phyloP scores from a whole-genome alignment of 2,888 invertebrate species.

The Tetragonisca angustula region DNA sequence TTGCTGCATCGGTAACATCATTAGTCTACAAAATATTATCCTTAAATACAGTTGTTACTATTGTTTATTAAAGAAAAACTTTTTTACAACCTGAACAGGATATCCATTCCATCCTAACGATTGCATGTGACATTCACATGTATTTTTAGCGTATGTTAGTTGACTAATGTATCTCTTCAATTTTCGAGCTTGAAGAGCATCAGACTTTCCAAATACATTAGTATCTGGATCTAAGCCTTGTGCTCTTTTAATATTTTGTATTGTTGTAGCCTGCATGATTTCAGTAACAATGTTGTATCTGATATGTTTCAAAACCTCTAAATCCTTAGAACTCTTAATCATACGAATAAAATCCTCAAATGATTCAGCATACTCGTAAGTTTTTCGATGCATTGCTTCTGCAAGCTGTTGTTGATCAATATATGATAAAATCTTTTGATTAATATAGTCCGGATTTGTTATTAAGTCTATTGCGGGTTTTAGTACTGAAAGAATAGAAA shows the following conservation, averaged over 20 bases:
- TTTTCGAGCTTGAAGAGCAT: conserved; percentile 91
- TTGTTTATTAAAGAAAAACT: conserved; percentile 49
- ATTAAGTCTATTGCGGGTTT: conserved; percentile 93
- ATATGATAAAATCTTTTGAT: conserved; percentile 93
- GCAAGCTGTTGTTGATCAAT: conserved; percentile 92
- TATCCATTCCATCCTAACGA: conserved; percentile 91
- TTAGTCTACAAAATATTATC: conserved; percentile 74
- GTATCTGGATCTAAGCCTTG: conserved; percentile 90
- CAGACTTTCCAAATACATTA: conserved; percentile 88
- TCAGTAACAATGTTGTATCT: conserved; percentile 95
- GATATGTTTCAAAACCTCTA: conserved; percentile 93
- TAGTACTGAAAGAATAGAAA: conserved; percentile 86
- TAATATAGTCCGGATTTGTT: conserved; percentile 96
- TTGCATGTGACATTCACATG: conserved; percentile 91
- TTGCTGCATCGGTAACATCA: conserved; percentile 74
- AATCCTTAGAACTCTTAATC: conserved; percentile 91
- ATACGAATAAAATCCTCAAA: conserved; percentile 95
- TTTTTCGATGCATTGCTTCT: conserved; percentile 91
- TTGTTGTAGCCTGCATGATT: conserved; percentile 96
- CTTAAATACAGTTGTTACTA: conserved; percentile 20
- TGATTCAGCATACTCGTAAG: conserved; percentile 94
- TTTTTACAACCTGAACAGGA: conserved; percentile 77
- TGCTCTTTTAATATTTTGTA: conserved; percentile 94
- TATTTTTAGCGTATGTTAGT: conserved; percentile 91
- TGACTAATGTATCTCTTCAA: conserved; percentile 93